A percentile compares a stretch with the other conserved stretches of the same genome.
Evolutionary conservation across 2,797 vertebrate genomes (phyloP).

Genomic region (Molossus alvarezi): DNA sequence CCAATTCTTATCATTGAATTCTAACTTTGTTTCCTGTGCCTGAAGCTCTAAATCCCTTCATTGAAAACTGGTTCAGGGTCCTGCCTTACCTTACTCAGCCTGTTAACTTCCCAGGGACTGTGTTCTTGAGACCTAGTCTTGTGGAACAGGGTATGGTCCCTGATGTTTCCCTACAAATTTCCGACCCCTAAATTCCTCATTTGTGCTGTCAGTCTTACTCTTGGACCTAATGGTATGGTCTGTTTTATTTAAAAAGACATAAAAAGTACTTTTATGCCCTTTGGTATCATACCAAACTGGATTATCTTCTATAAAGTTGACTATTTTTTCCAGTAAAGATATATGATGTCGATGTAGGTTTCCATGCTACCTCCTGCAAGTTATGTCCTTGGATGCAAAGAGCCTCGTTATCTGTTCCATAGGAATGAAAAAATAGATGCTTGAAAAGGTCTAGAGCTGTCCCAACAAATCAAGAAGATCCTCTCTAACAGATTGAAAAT

Average conservation of each 20-base stretch:
- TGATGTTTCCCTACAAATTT: background rate
- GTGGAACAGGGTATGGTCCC: background rate
- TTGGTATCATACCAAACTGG: background rate
- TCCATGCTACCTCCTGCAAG: background rate
- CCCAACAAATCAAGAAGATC: background rate
- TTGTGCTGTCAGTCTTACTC: background rate
- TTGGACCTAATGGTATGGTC: background rate
- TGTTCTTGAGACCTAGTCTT: background rate
- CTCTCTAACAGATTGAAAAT: slow-evolving; percentile 20
- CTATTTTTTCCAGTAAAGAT: background rate
- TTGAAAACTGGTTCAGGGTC: background rate
- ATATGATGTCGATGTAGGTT: background rate
- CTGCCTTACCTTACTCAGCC: background rate
- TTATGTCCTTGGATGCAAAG: background rate
- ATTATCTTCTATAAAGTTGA: background rate
- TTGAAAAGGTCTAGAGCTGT: slow-evolving; percentile 3
- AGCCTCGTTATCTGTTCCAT: background rate
- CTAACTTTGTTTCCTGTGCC: background rate
- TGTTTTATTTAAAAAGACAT: background rate
- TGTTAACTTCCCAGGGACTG: background rate
- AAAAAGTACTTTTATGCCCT: background rate
- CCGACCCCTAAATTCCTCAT: background rate
- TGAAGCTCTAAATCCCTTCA: background rate
- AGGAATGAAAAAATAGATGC: slow-evolving; percentile 9
- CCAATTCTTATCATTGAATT: background rate